Evolutionary conservation across 2,797 vertebrate species (phyloP), one percentile per base, ranked within the genome.

Genomic region (Cossypha niveicapilla): DNA sequence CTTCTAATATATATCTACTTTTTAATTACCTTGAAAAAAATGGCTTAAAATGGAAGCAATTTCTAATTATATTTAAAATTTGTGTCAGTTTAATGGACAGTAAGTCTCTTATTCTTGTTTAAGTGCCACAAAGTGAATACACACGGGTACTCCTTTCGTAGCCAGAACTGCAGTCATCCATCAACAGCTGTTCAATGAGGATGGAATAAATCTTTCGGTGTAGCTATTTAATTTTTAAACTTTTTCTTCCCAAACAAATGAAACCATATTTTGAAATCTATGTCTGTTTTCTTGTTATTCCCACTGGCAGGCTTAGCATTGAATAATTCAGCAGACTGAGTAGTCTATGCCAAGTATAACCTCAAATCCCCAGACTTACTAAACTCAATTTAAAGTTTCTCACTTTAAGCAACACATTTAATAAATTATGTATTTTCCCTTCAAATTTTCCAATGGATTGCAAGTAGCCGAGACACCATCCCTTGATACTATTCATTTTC

Each of bases 371-470:
- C 57, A 96, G 77, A 86, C 86, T 95, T 96, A 90, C 25, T 94
- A 96, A 96, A 95, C 76, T 94, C 93, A 87, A 96, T 97, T 96
- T 97, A 85, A 96, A 96, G 70, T 90, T 95, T 96, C 89, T 97
- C 67, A 96, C 94, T 92, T 96, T 96, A 96, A 97, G 96, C 88
- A 88, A 90, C 89, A 66, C 71, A 90, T 95, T 95, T 94, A 92
- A 97, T 97, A 97, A 97, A 97, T 97, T 96, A 97, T 97, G 80
- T 75, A 96, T 96, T 96, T 96, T 87, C 54, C 14, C 19, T 77
- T 82, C 71, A 93, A 95, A 94, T 96, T 96, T 97, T 97, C 90
- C 86, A 90, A 42, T 81, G 94, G 92, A 86, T 83, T 93, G 34
- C 61, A 95, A 93, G 91, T 80, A 92, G 74, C 82, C 0, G 3